These are phyloP conservation scores for Lemur catta DNA, from an alignment of 2,797 vertebrate species.

Conservation along the genomic window DNA sequence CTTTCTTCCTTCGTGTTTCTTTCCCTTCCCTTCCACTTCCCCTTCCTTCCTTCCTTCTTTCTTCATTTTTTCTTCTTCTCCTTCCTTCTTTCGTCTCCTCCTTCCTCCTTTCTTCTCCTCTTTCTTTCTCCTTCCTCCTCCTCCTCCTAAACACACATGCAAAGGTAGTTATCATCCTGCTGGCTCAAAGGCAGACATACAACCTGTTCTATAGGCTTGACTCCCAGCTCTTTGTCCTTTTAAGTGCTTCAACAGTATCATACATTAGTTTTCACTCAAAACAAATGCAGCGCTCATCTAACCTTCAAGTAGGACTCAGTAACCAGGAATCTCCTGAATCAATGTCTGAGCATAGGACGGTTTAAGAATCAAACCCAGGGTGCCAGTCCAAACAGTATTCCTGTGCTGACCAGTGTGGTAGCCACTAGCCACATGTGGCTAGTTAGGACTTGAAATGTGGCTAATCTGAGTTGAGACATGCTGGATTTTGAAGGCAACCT, in stretches of 20 bases:
- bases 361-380: background rate
- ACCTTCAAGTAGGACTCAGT: background rate
- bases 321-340: background rate
- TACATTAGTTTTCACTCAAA: background rate
- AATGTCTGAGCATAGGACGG: background rate
- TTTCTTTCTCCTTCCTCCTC: background rate
- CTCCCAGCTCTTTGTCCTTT: background rate
- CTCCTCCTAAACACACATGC: background rate
- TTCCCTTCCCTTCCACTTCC: background rate
- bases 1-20: background rate
- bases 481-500: background rate
- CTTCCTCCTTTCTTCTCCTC: background rate
- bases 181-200: background rate
- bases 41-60: too few relatives aligned
- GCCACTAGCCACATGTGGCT: background rate
- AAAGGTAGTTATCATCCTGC: background rate
- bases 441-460: background rate
- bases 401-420: background rate
- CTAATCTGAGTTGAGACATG: background rate
- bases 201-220: background rate
- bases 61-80: background rate
- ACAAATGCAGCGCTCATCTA: background rate
- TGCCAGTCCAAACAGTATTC: background rate
- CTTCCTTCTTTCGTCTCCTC: background rate
- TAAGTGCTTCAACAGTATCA: background rate